Evolutionary conservation across 2,888 invertebrate genomes (phyloP), one percentile per base, ranked within the genome.

Genomic region (Sceliomorpha sp.): DNA sequence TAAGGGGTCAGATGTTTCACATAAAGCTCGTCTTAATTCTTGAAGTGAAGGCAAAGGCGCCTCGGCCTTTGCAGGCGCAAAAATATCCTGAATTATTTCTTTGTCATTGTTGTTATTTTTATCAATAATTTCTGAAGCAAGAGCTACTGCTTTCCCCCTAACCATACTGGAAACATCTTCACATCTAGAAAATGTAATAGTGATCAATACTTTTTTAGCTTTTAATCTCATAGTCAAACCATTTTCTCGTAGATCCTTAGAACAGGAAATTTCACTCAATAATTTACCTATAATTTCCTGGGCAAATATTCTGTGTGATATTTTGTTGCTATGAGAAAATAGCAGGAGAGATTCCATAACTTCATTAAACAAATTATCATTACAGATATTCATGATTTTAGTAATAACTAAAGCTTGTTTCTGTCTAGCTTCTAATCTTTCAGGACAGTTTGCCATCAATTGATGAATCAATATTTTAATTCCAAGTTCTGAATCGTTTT

Each of bases 131-230:
- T 91, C 91, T 0, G 91, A 89, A 42, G 94, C 88, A 7, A 91
- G 88, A 1, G 89, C 81, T 69, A 94, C 89, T 1, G 93, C 93
- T 79, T 92, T 91, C 37, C 91, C 90, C 37, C 94, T 89, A 1
- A 64, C 67, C 68, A 91, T 88, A 72, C 91, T 90, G 1, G 92
- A 91, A 3, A 85, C 86, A 83, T 93, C 93, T 53, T 88, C 77
- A 50, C 90, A 90, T 31, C 91, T 89, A 36, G 90, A 89, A 70
- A 90, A 88, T 44, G 91, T 87, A 2, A 90, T 90, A 9, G 89
- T 89, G 62, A 92, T 76, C 5, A 92, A 71, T 29, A 85, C 76
- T 55, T 29, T 78, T 29, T 60, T 80, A 1, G 50, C 34, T 24
- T 69, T 75, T 0, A 17, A 1, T 44, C 72, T 58, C 1, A 53